Conservation (phyloP, 2,888 invertebrate species). For the Tenthredo notha region DNA sequence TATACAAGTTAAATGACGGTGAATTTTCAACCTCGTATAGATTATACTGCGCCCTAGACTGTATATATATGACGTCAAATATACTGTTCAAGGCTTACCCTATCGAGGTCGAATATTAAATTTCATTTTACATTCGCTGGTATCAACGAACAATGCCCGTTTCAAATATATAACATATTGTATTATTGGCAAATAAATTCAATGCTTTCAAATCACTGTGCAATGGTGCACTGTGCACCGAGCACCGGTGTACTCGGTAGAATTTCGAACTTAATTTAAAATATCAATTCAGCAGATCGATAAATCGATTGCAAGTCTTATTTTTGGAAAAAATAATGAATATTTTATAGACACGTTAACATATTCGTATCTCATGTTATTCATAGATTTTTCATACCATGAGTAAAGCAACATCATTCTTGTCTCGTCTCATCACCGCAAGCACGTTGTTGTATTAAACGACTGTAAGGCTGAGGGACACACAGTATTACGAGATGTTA, state of each 20-base stretch:
- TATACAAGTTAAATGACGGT: background rate
- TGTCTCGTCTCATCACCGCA: background rate
- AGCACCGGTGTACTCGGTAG: too few relatives aligned
- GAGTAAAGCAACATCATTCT: constrained; percentile 17
- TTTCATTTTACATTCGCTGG: constrained; percentile 5
- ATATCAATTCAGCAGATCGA: too few relatives aligned
- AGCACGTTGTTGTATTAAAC: background rate
- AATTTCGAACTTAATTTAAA: too few relatives aligned
- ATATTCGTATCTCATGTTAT: background rate
- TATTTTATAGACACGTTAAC: constrained; percentile 24
- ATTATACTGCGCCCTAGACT: background rate
- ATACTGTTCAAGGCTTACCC: background rate
- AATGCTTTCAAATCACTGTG: background rate
- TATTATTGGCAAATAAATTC: background rate
- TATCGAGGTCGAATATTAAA: constrained; percentile 14
- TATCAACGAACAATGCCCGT: background rate
- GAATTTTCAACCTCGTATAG: background rate
- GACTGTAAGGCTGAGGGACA: background rate
- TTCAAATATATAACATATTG: background rate
- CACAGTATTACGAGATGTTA: background rate
- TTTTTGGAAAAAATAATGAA: background rate
- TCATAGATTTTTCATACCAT: background rate
- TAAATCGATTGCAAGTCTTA: too few relatives aligned
- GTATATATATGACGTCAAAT: background rate
- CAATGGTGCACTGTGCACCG: too few relatives aligned